Evolutionary conservation across 2,888 invertebrate genomes (phyloP).

Genomic region (Deroplatys truncata): DNA sequence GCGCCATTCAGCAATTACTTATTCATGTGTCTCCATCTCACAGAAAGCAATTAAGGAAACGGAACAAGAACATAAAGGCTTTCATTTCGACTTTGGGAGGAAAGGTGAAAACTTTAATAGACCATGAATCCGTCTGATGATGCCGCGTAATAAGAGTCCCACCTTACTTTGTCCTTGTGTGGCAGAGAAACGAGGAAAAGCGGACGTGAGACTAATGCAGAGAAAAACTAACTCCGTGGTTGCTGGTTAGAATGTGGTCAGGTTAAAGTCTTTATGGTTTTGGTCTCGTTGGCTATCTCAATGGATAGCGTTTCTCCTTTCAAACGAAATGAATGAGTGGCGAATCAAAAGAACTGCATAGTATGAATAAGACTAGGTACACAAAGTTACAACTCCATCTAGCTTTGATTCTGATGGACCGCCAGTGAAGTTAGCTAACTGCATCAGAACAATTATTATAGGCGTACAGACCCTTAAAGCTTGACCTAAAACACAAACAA

Average conservation of each 20-base stretch:
- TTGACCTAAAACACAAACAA: too few relatives aligned
- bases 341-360: not conserved
- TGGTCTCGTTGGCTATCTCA: not conserved
- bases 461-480: too few relatives aligned
- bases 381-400: not conserved
- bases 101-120: conserved; percentile 16
- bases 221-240: not conserved
- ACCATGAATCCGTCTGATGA: conserved; percentile 10
- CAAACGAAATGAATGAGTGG: not conserved
- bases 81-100: conserved; percentile 9
- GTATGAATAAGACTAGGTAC: not conserved
- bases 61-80: conserved; percentile 13
- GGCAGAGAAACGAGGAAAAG: not conserved
- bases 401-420: not conserved
- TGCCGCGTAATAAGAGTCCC: not conserved
- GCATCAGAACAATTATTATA: too few relatives aligned
- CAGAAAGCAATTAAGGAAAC: conserved; percentile 22
- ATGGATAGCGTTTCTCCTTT: not conserved
- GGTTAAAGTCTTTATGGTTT: too few relatives aligned
- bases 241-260: not conserved
- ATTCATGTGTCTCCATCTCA: conserved; percentile 18
- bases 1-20: conserved; percentile 11
- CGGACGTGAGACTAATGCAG: not conserved
- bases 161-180: not conserved
- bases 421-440: not conserved